Base-by-base conservation (phyloP, 2,113 vertebrate genomes). In the Macrotus californicus region DNA sequence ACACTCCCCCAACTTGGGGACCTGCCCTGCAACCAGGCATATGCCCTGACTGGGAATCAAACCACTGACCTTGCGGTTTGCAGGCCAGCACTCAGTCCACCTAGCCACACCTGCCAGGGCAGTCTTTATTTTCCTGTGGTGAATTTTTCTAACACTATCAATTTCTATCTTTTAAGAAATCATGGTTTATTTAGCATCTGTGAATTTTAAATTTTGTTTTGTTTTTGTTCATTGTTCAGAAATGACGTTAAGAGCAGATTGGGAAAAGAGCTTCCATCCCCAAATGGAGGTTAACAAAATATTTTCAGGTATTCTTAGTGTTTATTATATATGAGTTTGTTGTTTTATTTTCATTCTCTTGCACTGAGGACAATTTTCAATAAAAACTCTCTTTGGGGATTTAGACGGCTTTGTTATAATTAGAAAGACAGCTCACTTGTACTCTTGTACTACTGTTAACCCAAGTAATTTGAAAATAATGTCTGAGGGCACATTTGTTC, bases 271-370 rank as follows among this genome's bases (percentile, higher is more conserved):
- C 36, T 75, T 72, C 46, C 54, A 48, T 70, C 5, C 26, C 61
- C 43, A 76, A 66, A 80, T 66, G 34, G 29, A 64, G 61, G 43
- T 87, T n/a, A 73, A 76, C 84, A 85, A 76, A 14, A 16, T 90
- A 36, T n/a, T 77, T 95, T 81, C 48, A 96, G 41, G 75, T 85
- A 54, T 39, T 81, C 46, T 77, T 66, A 50, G 21, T 86, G 6
- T 91, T 94, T 59, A 19, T 88, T n/a, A 41, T 50, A 4, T 72
- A 75, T 43, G 43, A 29, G 1, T 80, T 89, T 93, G 50, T 77
- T 95, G 72, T 91, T 95, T 85, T 77, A 69, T 95, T 96, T 96
- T 76, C 22, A 41, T 94, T 91, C 18, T 96, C 76, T 85, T 69
- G n/a, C 72, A 76, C 29, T 0, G 46, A 94, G 36, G 26, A 1